Conservation (phyloP, 2,888 invertebrate genomes). For the Cactoblastis cactorum region DNA sequence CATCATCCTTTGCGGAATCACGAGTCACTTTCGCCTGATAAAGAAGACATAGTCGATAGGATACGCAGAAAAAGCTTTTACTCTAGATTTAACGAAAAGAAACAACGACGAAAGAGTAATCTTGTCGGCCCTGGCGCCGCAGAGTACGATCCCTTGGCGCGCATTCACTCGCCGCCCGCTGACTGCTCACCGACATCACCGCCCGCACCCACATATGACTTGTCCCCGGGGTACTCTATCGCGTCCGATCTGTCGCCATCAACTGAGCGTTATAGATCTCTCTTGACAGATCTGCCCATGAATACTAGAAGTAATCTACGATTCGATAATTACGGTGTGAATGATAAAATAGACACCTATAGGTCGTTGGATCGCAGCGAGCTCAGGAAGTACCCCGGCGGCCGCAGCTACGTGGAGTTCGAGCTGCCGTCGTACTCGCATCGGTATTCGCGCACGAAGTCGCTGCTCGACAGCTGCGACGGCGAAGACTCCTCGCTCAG, state of each 20-base stretch:
- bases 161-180: constrained; percentile 58
- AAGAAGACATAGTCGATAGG: constrained; percentile 90
- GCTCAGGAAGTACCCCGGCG: constrained; percentile 63
- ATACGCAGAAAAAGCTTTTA: constrained; percentile 94
- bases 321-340: constrained; percentile 59
- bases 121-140: constrained; percentile 81
- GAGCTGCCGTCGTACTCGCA: constrained; percentile 60
- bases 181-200: constrained; percentile 66
- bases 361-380: constrained; percentile 72
- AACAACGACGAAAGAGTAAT: constrained; percentile 83
- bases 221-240: constrained; percentile 62
- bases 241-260: constrained; percentile 65
- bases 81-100: constrained; percentile 91
- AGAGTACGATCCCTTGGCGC: constrained; percentile 75
- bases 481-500: constrained; percentile 51
- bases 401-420: constrained; percentile 62
- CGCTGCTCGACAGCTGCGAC: constrained; percentile 64
- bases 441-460: constrained; percentile 69
- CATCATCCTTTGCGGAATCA: constrained; percentile 61
- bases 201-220: constrained; percentile 43
- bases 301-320: constrained; percentile 53
- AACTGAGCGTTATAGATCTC: constrained; percentile 65
- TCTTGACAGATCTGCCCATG: constrained; percentile 54
- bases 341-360: constrained; percentile 69
- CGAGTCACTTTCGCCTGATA: constrained; percentile 70